Evolutionary conservation across 2,888 invertebrate species (phyloP), one percentile per base, ranked within the genome.

Genomic region (Lochmaea crataegi): DNA sequence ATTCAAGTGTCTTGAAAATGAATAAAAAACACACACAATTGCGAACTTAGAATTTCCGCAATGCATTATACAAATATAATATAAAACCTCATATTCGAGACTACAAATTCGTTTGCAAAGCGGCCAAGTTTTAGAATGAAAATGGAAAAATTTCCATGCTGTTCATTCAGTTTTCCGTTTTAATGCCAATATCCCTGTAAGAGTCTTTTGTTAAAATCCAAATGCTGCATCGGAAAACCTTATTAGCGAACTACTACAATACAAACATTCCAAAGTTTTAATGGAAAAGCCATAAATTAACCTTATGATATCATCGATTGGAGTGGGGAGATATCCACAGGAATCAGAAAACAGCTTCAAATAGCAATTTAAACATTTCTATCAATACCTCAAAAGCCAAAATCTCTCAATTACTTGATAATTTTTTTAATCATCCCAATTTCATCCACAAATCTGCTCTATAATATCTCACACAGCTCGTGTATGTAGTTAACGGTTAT

Each of bases 21-120:
- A 58, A 60, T 61, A 58, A 14, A 58, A 32, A 26, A 58, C 26
- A 58, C 22, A 58, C 32, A 12, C 26, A 26, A 48, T 48, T 11
- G 18, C 32, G 18, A 14, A 60, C 61, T 68, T 61, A 60, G 60
- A 48, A 16, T 68, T 68, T 18, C 68, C 68, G 65, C 71, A 71
- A 41, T 41, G 72, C 72, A 68, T 75, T 69, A 71, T 71, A 71
- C 71, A 74, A 74, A 75, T 72, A 75, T 72, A 72, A 69, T 72
- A 72, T 75, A 66, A 66, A 75, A 66, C 57, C 68, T 75, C 69
- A 75, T 75, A 69, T 69, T 65, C 65, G 16, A 64, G 71, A 64
- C 60, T 16, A 57, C 51, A 60, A 68, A 72, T 68, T 65, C 57
- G 71, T 72, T 74, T 71, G 63, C 68, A 53, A 57, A 45, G 65